phyloP scores from a whole-genome alignment of 2,113 vertebrate species.

The Alces alces region DNA sequence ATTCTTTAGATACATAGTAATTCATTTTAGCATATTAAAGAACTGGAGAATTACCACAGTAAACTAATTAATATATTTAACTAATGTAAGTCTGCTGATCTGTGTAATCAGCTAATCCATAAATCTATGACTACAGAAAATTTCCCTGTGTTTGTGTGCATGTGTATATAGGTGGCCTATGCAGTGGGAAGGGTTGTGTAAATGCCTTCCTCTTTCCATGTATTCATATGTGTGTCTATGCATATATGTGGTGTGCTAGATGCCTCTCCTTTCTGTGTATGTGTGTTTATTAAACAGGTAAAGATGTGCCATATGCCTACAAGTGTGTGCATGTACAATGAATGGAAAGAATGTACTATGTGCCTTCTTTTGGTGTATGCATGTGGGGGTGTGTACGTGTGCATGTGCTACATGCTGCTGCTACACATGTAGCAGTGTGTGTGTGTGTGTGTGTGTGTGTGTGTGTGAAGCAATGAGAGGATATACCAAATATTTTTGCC shows the following conservation, averaged over 20 bases:
- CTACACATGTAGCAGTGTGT: no score
- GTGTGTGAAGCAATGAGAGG: not conserved
- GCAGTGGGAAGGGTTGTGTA: not conserved
- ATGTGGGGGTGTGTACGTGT: not conserved
- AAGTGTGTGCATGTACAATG: not conserved
- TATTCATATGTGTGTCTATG: not conserved
- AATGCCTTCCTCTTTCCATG: not conserved
- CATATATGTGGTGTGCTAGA: no score
- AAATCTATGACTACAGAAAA: not conserved
- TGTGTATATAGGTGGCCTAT: not conserved
- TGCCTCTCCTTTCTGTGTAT: not conserved
- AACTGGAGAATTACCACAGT: not conserved
- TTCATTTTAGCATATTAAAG: not conserved
- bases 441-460: not conserved
- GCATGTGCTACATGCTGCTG: not conserved
- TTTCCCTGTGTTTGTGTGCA: not conserved
- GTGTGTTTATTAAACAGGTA: not conserved
- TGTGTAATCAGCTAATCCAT: not conserved
- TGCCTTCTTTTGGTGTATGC: not conserved
- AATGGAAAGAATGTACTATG: not conserved
- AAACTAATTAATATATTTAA: not conserved
- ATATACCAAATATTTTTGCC: not conserved
- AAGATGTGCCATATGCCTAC: not conserved
- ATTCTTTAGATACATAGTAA: not conserved
- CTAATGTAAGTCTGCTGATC: not conserved